Percentiles rank a stretch among this genome's conserved stretches.
Conservation (phyloP, 1,140 invertebrate genomes). For the Ditylenchus dipsaci region DNA sequence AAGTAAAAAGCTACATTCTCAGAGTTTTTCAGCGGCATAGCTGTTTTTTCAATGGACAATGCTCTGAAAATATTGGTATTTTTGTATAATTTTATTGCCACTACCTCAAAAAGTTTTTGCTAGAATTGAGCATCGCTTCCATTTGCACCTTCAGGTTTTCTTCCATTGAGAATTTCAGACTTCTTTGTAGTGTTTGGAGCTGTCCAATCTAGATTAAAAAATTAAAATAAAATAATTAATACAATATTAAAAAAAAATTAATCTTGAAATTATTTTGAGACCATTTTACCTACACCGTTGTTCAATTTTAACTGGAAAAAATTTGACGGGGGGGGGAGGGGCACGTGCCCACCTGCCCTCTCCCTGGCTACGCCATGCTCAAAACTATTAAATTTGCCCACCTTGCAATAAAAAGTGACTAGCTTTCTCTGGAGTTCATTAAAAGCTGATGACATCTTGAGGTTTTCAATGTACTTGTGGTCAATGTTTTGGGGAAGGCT, state of each 20-base stretch:
- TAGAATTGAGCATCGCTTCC: conserved; percentile 4
- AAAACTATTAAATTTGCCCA: too few species aligned
- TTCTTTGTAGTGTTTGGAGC: conserved; percentile 6
- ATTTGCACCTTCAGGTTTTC: not conserved
- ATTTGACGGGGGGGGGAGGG: too few species aligned
- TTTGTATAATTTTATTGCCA: not conserved
- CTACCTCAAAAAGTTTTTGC: conserved; percentile 5
- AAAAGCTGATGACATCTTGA: conserved; percentile 7
- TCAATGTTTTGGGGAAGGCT: not conserved
- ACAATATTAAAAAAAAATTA: not conserved
- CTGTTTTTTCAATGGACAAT: not conserved
- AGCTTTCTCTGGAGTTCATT: conserved; percentile 9
- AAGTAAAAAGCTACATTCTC: not conserved
- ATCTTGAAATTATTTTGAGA: too few species aligned
- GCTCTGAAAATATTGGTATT: not conserved
- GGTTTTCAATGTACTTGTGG: conserved; percentile 12
- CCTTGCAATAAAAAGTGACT: conserved; percentile 16
- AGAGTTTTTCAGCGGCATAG: too few species aligned
- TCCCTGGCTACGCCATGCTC: too few species aligned
- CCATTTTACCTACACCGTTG: too few species aligned
- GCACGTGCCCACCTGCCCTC: too few species aligned
- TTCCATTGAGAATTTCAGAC: conserved; percentile 3
- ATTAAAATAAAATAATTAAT: too few species aligned
- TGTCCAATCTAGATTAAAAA: conserved; percentile 17
- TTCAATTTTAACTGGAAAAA: too few species aligned